These are phyloP conservation scores for Macrochelys suwanniensis DNA, from an alignment of 2,797 vertebrate species.

Conservation along the genomic window DNA sequence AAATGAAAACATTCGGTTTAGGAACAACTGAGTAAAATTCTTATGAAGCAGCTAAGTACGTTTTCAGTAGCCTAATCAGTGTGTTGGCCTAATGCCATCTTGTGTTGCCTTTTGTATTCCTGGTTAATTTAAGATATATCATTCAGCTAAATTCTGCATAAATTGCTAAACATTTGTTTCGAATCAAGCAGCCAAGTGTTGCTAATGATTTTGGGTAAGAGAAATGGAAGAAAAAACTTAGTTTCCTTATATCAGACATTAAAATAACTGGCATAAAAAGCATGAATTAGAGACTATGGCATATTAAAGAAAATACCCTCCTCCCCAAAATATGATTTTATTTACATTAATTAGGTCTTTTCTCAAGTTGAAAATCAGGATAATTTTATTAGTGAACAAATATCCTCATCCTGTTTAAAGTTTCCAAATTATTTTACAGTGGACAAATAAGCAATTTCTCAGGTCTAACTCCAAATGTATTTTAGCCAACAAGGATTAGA, in stretches of 20 bases:
- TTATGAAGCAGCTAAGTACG: conserved; percentile 35
- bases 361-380: not conserved
- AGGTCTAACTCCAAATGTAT: not conserved
- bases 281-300: not conserved
- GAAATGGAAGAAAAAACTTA: conserved; percentile 59
- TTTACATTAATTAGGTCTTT: not conserved
- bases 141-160: conserved; percentile 57
- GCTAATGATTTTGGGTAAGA: conserved; percentile 49
- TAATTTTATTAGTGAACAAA: not conserved
- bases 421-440: not conserved
- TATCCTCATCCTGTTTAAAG: not conserved
- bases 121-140: conserved; percentile 10
- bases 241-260: conserved; percentile 53
- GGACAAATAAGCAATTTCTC: not conserved
- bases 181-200: conserved; percentile 42
- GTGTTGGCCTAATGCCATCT: conserved; percentile 1
- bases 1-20: conserved; percentile 27
- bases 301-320: not conserved
- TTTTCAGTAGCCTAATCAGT: conserved; percentile 42
- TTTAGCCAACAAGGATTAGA: not conserved
- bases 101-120: conserved; percentile 56
- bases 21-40: conserved; percentile 37
- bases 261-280: conserved; percentile 50
- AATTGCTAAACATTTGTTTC: conserved; percentile 44
- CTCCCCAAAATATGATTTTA: conserved; percentile 11